A percentile compares a stretch with the other conserved stretches of the same genome.
These are phyloP conservation scores for Charanyca ferruginea DNA, from an alignment of 2,888 invertebrate genomes.

Conservation along the genomic window DNA sequence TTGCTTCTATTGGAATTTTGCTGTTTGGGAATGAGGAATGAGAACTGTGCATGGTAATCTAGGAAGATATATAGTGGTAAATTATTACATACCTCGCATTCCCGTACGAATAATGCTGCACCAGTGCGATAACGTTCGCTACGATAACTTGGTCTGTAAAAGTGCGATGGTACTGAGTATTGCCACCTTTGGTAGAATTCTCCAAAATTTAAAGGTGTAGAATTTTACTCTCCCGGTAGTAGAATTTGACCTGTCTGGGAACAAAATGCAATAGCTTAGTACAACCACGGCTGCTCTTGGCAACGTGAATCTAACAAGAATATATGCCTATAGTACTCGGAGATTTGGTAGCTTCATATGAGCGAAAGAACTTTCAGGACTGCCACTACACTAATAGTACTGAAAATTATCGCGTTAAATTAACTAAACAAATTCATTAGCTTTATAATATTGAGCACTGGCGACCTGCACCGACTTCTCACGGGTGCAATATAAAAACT, in stretches of 20 bases:
- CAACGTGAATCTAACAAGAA: constrained; percentile 2
- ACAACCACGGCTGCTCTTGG: constrained; percentile 13
- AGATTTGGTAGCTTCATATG: no score
- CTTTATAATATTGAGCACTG: no score
- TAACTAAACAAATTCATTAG: no score
- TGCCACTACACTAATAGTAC: no score
- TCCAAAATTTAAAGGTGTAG: constrained; percentile 31
- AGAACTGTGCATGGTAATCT: constrained; percentile 36
- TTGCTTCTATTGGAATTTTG: constrained; percentile 42
- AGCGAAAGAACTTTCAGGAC: no score
- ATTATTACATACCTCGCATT: constrained; percentile 25
- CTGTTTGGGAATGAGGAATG: constrained; percentile 35
- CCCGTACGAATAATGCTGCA: constrained; percentile 22
- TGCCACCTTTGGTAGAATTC: constrained; percentile 23
- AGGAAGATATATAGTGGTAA: constrained; percentile 36
- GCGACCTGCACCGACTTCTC: no score
- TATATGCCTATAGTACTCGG: no score
- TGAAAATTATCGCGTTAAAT: no score
- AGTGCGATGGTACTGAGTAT: constrained; percentile 24
- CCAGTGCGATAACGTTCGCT: constrained; percentile 26
- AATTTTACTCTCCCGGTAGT: constrained; percentile 33
- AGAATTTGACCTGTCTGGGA: constrained; percentile 16
- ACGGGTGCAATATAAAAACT: no score
- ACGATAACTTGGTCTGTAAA: constrained; percentile 10
- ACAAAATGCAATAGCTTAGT: constrained; percentile 40